These are phyloP conservation scores for Gopherus evgoodei DNA, from an alignment of 2,113 vertebrate species.

Conservation along the genomic window DNA sequence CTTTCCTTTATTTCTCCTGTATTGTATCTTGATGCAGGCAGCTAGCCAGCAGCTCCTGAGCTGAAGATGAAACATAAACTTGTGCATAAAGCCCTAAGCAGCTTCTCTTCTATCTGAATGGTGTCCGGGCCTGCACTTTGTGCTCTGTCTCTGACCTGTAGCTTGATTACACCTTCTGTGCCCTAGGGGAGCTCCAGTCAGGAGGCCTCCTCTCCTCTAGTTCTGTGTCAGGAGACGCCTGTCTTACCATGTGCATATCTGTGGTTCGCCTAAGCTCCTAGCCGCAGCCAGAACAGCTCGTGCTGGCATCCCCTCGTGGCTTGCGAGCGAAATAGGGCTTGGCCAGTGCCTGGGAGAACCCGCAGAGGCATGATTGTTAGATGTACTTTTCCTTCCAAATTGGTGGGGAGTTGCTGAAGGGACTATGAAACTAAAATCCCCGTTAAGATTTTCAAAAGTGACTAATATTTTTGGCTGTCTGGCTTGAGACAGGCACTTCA, in stretches of 20 bases:
- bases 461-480: not conserved
- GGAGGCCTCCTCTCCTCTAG: not conserved
- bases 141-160: not conserved
- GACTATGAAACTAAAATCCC: not conserved
- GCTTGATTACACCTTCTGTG: not conserved
- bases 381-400: not conserved
- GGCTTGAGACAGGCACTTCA: too few species aligned
- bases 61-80: not conserved
- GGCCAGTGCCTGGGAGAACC: not conserved
- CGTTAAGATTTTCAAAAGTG: not conserved
- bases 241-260: not conserved
- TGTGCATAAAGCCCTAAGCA: not conserved
- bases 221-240: not conserved
- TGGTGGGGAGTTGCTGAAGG: not conserved
- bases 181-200: not conserved
- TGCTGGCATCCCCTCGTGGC: not conserved
- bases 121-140: not conserved
- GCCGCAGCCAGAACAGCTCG: not conserved
- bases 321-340: not conserved
- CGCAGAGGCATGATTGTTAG: not conserved
- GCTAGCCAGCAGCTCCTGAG: not conserved
- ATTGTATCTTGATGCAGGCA: not conserved
- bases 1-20: not conserved
- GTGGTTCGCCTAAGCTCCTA: accelerated
- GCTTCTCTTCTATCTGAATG: not conserved